Percentiles rank a stretch among this genome's conserved stretches.
Evolutionary conservation across 2,113 vertebrate species (phyloP).

Genomic region (Phodopus roborovskii): DNA sequence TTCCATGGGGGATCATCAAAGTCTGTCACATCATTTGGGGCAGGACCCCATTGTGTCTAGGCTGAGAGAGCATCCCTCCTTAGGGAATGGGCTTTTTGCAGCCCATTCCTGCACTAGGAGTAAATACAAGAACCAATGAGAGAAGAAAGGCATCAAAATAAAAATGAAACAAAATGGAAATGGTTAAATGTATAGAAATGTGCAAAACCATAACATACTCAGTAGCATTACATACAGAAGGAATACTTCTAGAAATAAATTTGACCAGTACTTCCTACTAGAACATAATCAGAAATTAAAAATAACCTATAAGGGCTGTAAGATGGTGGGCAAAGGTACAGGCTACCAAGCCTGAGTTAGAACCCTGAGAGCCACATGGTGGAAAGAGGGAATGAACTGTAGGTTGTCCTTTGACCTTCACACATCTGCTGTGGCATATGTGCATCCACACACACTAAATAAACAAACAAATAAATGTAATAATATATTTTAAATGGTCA

Average conservation of each 20-base stretch:
- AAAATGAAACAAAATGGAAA: not conserved
- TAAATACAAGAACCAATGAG: not conserved
- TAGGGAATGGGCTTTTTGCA: too few relatives aligned
- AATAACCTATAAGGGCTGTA: not conserved
- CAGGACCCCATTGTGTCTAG: too few relatives aligned
- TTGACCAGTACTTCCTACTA: not conserved
- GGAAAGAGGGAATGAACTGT: not conserved
- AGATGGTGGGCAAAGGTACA: not conserved
- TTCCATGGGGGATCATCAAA: too few relatives aligned
- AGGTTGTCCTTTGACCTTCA: not conserved
- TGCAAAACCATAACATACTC: not conserved
- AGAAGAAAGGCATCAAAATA: not conserved
- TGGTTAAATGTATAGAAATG: not conserved
- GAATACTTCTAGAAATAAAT: not conserved
- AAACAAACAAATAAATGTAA: not conserved
- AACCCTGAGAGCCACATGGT: not conserved
- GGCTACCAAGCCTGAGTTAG: not conserved
- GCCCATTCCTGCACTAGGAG: too few relatives aligned
- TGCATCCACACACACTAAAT: not conserved
- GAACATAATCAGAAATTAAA: not conserved
- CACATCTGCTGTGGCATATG: not conserved
- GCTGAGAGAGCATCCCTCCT: too few relatives aligned
- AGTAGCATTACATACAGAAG: not conserved
- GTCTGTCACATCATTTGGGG: too few relatives aligned
- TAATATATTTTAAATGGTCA: not conserved